Conservation (phyloP, 1,140 invertebrate genomes). For the Bombus waltoni region DNA sequence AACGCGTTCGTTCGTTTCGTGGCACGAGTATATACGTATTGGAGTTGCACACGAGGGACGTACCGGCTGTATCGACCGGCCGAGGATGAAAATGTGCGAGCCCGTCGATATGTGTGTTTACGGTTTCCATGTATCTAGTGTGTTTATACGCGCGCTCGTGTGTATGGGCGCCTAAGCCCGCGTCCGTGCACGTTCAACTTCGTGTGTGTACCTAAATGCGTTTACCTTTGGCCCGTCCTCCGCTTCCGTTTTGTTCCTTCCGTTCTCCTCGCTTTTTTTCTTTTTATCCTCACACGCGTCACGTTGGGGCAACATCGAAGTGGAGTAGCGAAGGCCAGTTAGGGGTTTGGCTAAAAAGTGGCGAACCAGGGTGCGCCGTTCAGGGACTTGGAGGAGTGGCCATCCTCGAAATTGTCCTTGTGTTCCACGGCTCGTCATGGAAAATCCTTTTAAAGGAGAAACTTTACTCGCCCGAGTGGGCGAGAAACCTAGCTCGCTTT, state of each 20-base stretch:
- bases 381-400: neutral
- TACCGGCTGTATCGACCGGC: conserved; percentile 19
- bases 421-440: neutral
- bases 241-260: neutral
- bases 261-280: neutral
- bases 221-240: neutral
- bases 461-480: too few relatives aligned
- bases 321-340: neutral
- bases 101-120: conserved; percentile 34
- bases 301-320: neutral
- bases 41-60: neutral
- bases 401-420: conserved; percentile 2
- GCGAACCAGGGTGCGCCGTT: neutral
- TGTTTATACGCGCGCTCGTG: conserved; percentile 6
- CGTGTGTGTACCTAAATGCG: conserved; percentile 16
- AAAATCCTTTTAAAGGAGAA: too few relatives aligned
- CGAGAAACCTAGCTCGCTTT: too few relatives aligned
- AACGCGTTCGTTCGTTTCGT: neutral
- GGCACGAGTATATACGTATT: neutral
- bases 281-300: neutral
- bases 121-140: conserved; percentile 30
- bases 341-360: conserved; percentile 1
- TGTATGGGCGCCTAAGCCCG: neutral
- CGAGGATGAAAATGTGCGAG: conserved; percentile 11
- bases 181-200: conserved; percentile 9